These are phyloP conservation scores for Alosa sapidissima DNA, from an alignment of 2,797 vertebrate genomes.

Conservation along the genomic window DNA sequence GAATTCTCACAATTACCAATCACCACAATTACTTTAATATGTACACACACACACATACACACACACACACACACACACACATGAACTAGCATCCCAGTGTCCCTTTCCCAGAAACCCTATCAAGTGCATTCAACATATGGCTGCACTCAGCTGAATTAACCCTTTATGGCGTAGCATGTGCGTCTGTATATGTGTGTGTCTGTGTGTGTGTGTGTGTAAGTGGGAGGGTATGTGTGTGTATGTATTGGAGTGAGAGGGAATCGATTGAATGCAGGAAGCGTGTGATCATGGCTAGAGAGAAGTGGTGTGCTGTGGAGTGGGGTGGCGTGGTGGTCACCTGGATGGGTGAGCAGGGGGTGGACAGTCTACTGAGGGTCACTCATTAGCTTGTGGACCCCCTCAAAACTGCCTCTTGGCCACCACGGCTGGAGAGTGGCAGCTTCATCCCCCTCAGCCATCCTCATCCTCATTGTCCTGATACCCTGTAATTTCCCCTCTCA, in stretches of 20 bases:
- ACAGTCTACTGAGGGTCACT: background rate
- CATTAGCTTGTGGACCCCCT: too few species aligned
- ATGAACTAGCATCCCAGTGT: too few species aligned
- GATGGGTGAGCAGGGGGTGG: background rate
- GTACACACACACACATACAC: background rate
- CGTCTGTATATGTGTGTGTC: constrained; percentile 17
- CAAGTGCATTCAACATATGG: background rate
- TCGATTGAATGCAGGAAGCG: background rate
- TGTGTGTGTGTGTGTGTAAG: constrained; percentile 11
- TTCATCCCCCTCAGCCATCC: too few species aligned
- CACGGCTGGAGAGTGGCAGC: too few species aligned
- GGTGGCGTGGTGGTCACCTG: background rate
- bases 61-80: background rate
- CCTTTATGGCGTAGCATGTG: background rate
- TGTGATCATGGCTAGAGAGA: background rate
- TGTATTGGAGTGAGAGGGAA: background rate
- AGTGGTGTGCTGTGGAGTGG: background rate
- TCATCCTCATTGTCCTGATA: background rate
- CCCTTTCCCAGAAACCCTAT: background rate
- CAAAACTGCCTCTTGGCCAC: too few species aligned
- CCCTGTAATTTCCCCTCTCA: background rate
- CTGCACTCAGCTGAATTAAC: background rate
- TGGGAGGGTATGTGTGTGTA: background rate
- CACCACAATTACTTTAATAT: background rate
- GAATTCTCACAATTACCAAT: too few species aligned